Percentiles rank a stretch among this genome's conserved stretches.
Conservation (phyloP, 2,888 invertebrate genomes). For the Apamea epomidion region DNA sequence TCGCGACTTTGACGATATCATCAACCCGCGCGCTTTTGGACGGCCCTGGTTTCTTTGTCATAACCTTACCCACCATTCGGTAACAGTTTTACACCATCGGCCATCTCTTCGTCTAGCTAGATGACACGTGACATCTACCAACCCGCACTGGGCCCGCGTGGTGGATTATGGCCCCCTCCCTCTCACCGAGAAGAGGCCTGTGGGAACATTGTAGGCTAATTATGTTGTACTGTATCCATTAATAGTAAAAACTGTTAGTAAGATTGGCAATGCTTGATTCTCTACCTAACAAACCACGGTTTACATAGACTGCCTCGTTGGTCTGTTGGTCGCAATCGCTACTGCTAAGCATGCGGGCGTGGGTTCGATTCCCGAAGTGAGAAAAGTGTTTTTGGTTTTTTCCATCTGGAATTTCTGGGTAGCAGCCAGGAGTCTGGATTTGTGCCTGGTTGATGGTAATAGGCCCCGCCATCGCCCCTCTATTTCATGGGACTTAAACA, state of each 20-base stretch:
- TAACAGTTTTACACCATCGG: too few relatives aligned
- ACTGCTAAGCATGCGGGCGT: background rate
- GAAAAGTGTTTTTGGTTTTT: background rate
- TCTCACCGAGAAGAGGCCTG: too few relatives aligned
- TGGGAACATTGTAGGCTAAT: too few relatives aligned
- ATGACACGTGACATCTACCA: too few relatives aligned
- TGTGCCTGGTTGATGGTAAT: background rate
- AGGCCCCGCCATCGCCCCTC: background rate
- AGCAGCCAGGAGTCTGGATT: background rate
- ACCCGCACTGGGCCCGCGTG: too few relatives aligned
- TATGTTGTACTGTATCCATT: too few relatives aligned
- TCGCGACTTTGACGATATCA: too few relatives aligned
- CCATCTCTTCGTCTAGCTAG: too few relatives aligned
- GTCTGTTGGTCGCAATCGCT: background rate
- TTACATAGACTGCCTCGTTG: background rate
- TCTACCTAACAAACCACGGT: background rate
- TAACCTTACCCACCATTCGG: too few relatives aligned
- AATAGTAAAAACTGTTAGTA: background rate
- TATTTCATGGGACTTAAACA: background rate
- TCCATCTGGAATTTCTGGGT: background rate
- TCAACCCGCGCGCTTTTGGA: too few relatives aligned
- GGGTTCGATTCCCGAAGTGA: background rate
- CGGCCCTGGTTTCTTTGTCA: too few relatives aligned
- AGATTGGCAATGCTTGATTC: background rate
- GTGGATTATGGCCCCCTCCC: too few relatives aligned